phyloP scores from a whole-genome alignment of 1,140 invertebrate genomes.

The Drosophila sp. region DNA sequence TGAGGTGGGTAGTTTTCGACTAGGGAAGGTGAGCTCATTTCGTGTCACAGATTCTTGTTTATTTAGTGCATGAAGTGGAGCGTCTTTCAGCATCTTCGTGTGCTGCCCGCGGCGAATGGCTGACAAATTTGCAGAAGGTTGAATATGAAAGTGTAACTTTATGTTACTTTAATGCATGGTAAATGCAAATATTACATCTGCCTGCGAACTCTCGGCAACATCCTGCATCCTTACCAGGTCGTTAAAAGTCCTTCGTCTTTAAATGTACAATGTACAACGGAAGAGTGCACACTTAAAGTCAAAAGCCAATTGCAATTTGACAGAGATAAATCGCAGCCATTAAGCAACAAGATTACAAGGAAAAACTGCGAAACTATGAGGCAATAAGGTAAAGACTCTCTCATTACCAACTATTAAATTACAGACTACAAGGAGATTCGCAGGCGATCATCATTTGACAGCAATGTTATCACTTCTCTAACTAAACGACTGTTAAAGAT shows the following conservation, averaged over 20 bases:
- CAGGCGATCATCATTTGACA: not conserved
- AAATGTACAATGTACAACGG: slow-evolving; percentile 14
- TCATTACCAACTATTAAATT: not conserved
- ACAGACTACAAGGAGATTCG: not conserved
- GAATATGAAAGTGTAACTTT: slow-evolving; percentile 9
- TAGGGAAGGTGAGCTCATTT: slow-evolving; percentile 49
- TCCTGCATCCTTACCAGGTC: not conserved
- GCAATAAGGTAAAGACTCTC: not conserved
- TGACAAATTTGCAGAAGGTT: slow-evolving; percentile 24
- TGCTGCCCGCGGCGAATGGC: slow-evolving; percentile 26
- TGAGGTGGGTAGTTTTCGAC: not conserved
- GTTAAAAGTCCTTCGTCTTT: slow-evolving; percentile 1
- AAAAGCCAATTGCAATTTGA: slow-evolving; percentile 29
- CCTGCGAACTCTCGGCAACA: not conserved
- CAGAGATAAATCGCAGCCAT: slow-evolving; percentile 33
- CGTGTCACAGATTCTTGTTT: slow-evolving; percentile 72
- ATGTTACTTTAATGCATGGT: slow-evolving; percentile 19
- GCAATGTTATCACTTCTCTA: not conserved
- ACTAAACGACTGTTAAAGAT: not conserved
- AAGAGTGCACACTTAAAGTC: slow-evolving; percentile 19
- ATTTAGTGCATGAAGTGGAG: slow-evolving; percentile 57
- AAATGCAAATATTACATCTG: not conserved
- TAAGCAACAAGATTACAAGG: slow-evolving; percentile 22
- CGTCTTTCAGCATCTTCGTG: slow-evolving; percentile 26
- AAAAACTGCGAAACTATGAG: not conserved